These are phyloP conservation scores for Scaeva pyrastri DNA, from an alignment of 2,888 invertebrate genomes.

Conservation along the genomic window DNA sequence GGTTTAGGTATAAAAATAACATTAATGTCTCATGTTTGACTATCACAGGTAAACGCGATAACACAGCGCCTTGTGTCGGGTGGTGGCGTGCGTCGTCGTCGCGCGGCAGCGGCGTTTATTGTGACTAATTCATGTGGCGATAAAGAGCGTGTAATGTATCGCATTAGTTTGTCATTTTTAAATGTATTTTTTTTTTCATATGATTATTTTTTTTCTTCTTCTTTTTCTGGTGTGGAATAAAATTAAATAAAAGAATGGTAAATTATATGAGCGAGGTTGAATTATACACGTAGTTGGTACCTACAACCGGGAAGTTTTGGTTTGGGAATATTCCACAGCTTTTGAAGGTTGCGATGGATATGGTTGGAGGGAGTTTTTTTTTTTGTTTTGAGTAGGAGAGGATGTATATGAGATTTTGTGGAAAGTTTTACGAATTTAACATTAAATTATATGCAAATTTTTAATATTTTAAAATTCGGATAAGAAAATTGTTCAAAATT, in stretches of 20 bases:
- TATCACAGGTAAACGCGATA: not conserved
- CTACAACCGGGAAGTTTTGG: not conserved
- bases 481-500: too few relatives aligned
- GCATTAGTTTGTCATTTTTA: constrained; percentile 43
- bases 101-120: not conserved
- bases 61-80: too few relatives aligned
- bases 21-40: constrained; percentile 1
- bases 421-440: not conserved
- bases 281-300: not conserved
- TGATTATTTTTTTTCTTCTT: constrained; percentile 15
- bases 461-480: too few relatives aligned
- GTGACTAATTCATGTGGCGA: constrained; percentile 35
- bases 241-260: not conserved
- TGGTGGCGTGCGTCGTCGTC: too few relatives aligned
- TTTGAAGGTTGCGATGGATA: not conserved
- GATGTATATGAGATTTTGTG: not conserved
- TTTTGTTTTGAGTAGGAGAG: not conserved
- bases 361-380: not conserved
- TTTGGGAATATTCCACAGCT: constrained; percentile 18
- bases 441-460: too few relatives aligned
- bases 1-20: constrained; percentile 29
- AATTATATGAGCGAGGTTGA: not conserved
- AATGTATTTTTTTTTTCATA: not conserved
- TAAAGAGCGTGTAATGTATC: constrained; percentile 38
- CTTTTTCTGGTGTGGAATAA: not conserved